Evolutionary conservation across 2,113 vertebrate species (phyloP).

Genomic region (Atrichornis clamosus): DNA sequence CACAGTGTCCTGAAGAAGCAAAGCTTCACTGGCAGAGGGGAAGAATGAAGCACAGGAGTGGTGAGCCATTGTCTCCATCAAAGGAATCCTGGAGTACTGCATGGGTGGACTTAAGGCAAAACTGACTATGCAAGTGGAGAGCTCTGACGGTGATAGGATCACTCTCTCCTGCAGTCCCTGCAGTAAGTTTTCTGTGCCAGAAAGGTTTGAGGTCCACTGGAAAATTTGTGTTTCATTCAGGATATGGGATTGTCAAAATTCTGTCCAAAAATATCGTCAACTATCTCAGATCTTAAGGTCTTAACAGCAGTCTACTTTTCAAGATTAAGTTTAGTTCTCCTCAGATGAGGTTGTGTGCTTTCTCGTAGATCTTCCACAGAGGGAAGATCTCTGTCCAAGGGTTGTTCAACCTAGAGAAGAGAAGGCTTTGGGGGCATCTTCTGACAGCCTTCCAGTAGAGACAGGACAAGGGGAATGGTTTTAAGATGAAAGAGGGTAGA

Average conservation of each 20-base stretch:
- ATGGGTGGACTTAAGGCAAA: not conserved
- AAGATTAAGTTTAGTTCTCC: not conserved
- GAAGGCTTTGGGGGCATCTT: not conserved
- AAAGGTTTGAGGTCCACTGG: not conserved
- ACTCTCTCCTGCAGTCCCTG: not conserved
- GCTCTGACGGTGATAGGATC: accelerated
- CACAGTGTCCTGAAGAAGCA: not conserved
- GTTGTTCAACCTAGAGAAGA: not conserved
- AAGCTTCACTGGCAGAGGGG: not conserved
- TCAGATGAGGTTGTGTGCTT: not conserved
- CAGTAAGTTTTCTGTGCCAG: not conserved
- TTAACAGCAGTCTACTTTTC: not conserved
- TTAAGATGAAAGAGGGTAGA: not conserved
- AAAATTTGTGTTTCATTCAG: not conserved
- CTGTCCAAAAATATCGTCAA: not conserved
- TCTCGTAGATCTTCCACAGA: not conserved
- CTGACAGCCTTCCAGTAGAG: not conserved
- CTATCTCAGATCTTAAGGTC: not conserved
- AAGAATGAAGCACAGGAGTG: not conserved
- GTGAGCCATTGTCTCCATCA: not conserved
- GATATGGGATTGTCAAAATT: not conserved
- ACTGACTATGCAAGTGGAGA: not conserved
- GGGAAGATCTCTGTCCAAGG: not conserved
- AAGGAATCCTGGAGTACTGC: not conserved
- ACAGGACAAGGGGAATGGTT: not conserved